phyloP scores from a whole-genome alignment of 2,113 vertebrate genomes.

The Paracanthobrama guichenoti region DNA sequence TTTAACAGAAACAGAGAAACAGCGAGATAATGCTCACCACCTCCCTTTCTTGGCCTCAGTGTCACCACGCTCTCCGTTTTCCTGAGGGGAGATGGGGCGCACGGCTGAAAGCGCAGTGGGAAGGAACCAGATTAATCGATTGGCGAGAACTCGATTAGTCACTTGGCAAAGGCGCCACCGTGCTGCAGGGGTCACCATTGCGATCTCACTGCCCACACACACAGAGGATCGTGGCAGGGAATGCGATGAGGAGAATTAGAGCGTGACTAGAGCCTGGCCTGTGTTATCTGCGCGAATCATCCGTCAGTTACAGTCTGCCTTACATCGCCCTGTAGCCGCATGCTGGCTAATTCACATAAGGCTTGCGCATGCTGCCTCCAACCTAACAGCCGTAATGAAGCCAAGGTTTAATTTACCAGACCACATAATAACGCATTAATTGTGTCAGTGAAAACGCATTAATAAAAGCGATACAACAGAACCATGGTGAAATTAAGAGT shows the following conservation, averaged over 20 bases:
- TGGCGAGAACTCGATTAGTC: slow-evolving; percentile 54
- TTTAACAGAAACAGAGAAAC: slow-evolving; percentile 15
- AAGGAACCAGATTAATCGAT: slow-evolving; percentile 56
- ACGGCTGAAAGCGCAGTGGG: slow-evolving; percentile 41
- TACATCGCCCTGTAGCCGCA: slow-evolving; percentile 50
- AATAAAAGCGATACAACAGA: slow-evolving; percentile 93
- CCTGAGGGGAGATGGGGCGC: background rate
- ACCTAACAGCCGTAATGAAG: slow-evolving; percentile 87
- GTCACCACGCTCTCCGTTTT: background rate
- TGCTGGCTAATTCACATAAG: slow-evolving; percentile 89
- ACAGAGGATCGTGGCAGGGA: slow-evolving; percentile 67
- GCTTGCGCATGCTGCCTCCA: slow-evolving; percentile 87
- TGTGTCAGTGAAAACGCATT: slow-evolving; percentile 93
- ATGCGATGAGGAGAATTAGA: slow-evolving; percentile 70
- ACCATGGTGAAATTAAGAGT: slow-evolving; percentile 88
- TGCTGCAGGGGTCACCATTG: slow-evolving; percentile 39
- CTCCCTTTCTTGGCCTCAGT: background rate
- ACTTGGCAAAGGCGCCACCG: slow-evolving; percentile 28
- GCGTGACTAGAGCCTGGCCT: slow-evolving; percentile 62
- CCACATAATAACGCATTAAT: slow-evolving; percentile 95
- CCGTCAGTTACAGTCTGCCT: slow-evolving; percentile 48
- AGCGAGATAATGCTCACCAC: background rate
- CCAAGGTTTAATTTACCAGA: slow-evolving; percentile 84
- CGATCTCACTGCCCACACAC: slow-evolving; percentile 45
- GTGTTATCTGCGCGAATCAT: slow-evolving; percentile 56